Conservation (phyloP, 2,888 invertebrate species). For the Microchrysa polita region DNA sequence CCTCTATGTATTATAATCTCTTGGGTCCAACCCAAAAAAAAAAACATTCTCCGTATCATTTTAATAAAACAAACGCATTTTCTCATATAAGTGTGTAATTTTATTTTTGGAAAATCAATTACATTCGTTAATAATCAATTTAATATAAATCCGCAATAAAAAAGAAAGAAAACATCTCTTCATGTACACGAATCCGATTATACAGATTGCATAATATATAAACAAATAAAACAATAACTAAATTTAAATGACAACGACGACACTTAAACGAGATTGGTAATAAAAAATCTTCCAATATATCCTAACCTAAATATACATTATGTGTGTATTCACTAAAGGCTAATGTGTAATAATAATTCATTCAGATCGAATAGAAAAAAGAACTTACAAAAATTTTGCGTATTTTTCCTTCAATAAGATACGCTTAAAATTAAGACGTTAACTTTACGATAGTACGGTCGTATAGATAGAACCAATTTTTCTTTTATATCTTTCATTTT, state of each 20-base stretch:
- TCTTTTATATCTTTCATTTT: background rate
- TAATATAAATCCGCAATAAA: slow-evolving; percentile 13
- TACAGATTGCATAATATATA: slow-evolving; percentile 19
- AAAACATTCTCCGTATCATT: too few relatives aligned
- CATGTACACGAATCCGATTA: background rate
- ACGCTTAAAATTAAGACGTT: background rate
- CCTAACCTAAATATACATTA: slow-evolving; percentile 1
- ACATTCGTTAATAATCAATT: slow-evolving; percentile 33
- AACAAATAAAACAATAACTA: slow-evolving; percentile 42
- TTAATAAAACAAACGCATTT: background rate
- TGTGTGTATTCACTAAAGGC: slow-evolving; percentile 15
- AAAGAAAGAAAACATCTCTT: slow-evolving; percentile 17
- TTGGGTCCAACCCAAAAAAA: too few relatives aligned
- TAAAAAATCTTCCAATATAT: slow-evolving; percentile 21
- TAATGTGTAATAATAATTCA: slow-evolving; percentile 17
- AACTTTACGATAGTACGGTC: background rate
- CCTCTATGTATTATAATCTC: too few relatives aligned
- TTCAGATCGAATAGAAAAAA: slow-evolving; percentile 28
- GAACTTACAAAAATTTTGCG: slow-evolving; percentile 8
- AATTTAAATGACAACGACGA: slow-evolving; percentile 42
- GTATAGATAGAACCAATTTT: background rate
- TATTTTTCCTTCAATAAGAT: slow-evolving; percentile 6
- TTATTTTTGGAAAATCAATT: slow-evolving; percentile 33
- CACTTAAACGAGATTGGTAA: slow-evolving; percentile 35
- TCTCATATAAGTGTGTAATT: slow-evolving; percentile 31